phyloP scores from a whole-genome alignment of 1,140 invertebrate species.

The Rhopalosiphum maidis region DNA sequence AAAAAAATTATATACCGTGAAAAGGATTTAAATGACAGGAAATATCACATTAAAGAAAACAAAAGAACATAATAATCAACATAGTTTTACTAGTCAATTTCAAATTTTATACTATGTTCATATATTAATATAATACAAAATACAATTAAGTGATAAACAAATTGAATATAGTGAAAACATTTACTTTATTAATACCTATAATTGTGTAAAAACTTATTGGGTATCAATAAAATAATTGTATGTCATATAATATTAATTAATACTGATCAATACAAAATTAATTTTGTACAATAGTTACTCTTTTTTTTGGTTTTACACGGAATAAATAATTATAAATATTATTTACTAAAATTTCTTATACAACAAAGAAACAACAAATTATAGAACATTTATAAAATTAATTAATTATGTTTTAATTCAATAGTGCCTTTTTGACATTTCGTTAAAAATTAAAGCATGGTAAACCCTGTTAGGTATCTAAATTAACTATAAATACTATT shows the following conservation, averaged over 20 bases:
- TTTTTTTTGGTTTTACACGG: slow-evolving; percentile 1
- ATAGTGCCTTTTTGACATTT: background rate
- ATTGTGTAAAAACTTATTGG: slow-evolving; percentile 7
- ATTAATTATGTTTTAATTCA: background rate
- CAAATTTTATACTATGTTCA: background rate
- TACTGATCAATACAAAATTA: slow-evolving; percentile 12
- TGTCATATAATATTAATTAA: slow-evolving; percentile 37
- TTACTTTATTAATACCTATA: slow-evolving; percentile 32
- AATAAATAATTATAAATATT: background rate
- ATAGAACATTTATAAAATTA: background rate
- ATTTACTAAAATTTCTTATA: background rate
- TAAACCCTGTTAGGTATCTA: slow-evolving; percentile 11
- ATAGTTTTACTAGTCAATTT: background rate
- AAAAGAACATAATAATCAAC: background rate
- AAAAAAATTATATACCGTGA: background rate
- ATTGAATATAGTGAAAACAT: slow-evolving; percentile 37
- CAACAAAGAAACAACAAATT: slow-evolving; percentile 12
- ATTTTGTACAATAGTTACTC: slow-evolving; percentile 41
- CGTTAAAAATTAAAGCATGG: slow-evolving; percentile 2
- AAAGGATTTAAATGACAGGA: background rate
- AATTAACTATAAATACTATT: slow-evolving; percentile 10
- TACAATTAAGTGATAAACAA: background rate
- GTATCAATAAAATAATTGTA: slow-evolving; percentile 12
- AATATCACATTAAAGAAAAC: background rate
- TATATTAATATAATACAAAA: background rate